Percentiles rank a stretch among this genome's conserved stretches.
These are phyloP conservation scores for Allacma fusca DNA, from an alignment of 2,888 invertebrate genomes.

Conservation along the genomic window DNA sequence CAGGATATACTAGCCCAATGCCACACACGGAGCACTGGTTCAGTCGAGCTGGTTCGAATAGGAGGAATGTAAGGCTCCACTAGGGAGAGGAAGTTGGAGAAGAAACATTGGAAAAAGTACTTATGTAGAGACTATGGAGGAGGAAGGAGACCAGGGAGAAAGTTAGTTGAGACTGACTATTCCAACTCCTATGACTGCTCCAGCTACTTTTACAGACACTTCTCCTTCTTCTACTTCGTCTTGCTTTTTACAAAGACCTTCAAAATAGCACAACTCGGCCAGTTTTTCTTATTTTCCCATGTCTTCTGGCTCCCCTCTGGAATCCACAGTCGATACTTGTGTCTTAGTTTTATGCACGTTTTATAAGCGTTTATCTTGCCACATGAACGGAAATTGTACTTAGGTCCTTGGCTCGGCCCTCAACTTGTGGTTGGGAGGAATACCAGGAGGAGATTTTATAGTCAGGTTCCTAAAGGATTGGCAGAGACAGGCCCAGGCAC, in stretches of 20 bases:
- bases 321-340: neutral
- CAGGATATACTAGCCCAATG: no score
- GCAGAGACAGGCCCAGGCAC: slow-evolving; percentile 30
- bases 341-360: slow-evolving; percentile 33
- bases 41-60: neutral
- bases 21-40: no score
- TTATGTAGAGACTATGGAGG: no score
- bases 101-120: slow-evolving; percentile 10
- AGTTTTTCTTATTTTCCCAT: neutral
- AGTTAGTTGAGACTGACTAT: neutral
- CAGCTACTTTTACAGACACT: neutral
- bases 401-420: neutral
- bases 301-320: neutral
- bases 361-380: slow-evolving; percentile 35
- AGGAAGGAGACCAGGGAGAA: slow-evolving; percentile 1
- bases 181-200: neutral
- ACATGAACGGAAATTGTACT: slow-evolving; percentile 28
- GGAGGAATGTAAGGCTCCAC: neutral
- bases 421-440: neutral
- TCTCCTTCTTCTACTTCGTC: neutral
- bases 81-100: neutral
- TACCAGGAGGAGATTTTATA: slow-evolving; percentile 34
- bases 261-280: neutral
- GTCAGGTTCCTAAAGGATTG: slow-evolving; percentile 21
- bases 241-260: neutral